Percentiles rank a stretch among this genome's conserved stretches.
phyloP scores from a whole-genome alignment of 2,113 vertebrate genomes.

The Irena cyanogastra region DNA sequence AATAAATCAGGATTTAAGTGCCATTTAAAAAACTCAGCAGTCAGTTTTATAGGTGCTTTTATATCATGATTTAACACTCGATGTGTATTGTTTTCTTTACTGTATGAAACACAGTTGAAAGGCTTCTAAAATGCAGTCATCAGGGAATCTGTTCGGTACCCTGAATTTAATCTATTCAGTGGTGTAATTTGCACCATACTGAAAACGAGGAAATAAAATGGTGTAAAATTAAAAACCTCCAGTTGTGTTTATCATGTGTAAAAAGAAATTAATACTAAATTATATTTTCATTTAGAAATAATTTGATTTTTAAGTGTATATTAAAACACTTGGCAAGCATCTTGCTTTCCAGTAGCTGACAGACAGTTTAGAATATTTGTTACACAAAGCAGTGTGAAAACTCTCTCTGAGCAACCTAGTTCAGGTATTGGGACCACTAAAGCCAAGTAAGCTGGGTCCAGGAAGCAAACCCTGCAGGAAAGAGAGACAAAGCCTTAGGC shows the following conservation, averaged over 20 bases:
- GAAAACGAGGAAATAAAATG: not conserved
- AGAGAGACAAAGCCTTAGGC: not conserved
- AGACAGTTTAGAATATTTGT: not conserved
- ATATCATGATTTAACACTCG: conserved; percentile 15
- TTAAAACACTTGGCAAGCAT: not conserved
- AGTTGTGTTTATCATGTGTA: not conserved
- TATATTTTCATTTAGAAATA: not conserved
- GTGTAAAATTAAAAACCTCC: not conserved
- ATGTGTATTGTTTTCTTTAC: conserved; percentile 23
- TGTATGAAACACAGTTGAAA: conserved; percentile 9
- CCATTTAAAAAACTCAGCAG: not conserved
- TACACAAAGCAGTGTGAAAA: not conserved
- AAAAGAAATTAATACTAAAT: not conserved
- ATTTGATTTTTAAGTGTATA: not conserved
- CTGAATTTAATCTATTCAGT: not conserved
- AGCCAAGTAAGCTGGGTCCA: not conserved
- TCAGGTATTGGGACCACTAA: not conserved
- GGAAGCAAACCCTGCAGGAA: not conserved
- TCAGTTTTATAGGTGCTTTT: conserved; percentile 42
- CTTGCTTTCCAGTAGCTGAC: not conserved
- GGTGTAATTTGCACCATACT: not conserved
- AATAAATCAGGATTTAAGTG: conserved; percentile 26
- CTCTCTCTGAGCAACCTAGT: not conserved
- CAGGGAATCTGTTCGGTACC: not conserved
- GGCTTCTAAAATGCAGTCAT: not conserved